A percentile compares a stretch with the other conserved stretches of the same genome.
Conservation (phyloP, 2,113 vertebrate species). For the Enhydra lutris region DNA sequence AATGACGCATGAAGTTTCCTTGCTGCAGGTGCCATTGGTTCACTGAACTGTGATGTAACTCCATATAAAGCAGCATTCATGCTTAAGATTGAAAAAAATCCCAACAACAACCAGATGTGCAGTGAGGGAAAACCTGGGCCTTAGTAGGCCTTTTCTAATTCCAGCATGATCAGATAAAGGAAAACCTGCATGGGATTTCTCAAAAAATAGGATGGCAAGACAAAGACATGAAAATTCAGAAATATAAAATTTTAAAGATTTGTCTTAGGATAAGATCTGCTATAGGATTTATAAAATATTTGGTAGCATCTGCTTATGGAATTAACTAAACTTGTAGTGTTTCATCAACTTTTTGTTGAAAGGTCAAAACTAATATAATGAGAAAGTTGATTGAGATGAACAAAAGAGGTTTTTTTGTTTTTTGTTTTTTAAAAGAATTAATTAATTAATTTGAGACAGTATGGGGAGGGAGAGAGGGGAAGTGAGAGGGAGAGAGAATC, state of each 20-base stretch:
- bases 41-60: neutral
- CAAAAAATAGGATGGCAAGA: neutral
- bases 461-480: neutral
- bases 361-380: neutral
- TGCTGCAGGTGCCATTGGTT: neutral
- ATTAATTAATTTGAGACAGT: neutral
- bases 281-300: neutral
- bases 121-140: neutral
- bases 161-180: neutral
- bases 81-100: neutral
- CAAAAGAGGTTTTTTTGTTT: neutral
- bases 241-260: neutral
- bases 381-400: neutral
- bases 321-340: conserved; percentile 34
- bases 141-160: neutral
- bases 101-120: neutral
- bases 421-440: neutral
- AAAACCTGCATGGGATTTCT: neutral
- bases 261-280: neutral
- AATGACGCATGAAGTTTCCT: neutral
- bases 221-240: neutral
- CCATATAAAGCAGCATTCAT: neutral
- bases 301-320: neutral
- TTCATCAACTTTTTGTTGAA: neutral
- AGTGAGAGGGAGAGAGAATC: neutral